A percentile compares a stretch with the other conserved stretches of the same genome.
Conservation (phyloP, 2,113 vertebrate genomes). For the Rattus norvegicus region DNA sequence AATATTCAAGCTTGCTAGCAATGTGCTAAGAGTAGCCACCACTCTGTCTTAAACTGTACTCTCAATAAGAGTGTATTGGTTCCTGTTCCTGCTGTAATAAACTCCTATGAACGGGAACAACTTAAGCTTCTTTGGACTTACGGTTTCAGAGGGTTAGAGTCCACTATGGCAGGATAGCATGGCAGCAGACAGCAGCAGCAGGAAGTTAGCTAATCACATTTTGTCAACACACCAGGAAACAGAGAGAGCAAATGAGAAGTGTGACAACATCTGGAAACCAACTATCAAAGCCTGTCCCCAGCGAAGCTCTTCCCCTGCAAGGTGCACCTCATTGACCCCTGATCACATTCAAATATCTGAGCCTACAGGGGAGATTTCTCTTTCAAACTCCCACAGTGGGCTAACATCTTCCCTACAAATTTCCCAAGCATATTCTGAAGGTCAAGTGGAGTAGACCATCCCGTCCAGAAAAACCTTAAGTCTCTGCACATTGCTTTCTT, state of each 20-base stretch:
- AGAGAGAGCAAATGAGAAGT: neutral
- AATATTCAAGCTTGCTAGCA: neutral
- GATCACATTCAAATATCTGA: neutral
- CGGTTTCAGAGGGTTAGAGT: neutral
- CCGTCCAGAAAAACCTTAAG: neutral
- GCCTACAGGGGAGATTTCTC: neutral
- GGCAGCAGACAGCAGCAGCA: neutral
- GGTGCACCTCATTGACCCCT: neutral
- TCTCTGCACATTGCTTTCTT: neutral
- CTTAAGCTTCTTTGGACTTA: neutral
- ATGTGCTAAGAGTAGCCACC: neutral
- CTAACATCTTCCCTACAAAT: neutral
- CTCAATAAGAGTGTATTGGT: neutral
- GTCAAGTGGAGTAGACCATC: neutral
- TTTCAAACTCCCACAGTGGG: neutral
- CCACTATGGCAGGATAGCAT: too few relatives aligned
- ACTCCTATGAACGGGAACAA: neutral
- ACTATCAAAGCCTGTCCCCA: neutral
- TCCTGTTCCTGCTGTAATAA: neutral
- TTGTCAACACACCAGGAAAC: neutral
- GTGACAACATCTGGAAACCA: too few relatives aligned
- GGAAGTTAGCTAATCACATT: neutral
- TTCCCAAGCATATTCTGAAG: neutral
- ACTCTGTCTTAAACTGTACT: neutral
- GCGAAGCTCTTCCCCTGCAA: neutral